A percentile compares a stretch with the other conserved stretches of the same genome.
Evolutionary conservation across 2,113 vertebrate species (phyloP).

Genomic region (Montifringilla adamsi): DNA sequence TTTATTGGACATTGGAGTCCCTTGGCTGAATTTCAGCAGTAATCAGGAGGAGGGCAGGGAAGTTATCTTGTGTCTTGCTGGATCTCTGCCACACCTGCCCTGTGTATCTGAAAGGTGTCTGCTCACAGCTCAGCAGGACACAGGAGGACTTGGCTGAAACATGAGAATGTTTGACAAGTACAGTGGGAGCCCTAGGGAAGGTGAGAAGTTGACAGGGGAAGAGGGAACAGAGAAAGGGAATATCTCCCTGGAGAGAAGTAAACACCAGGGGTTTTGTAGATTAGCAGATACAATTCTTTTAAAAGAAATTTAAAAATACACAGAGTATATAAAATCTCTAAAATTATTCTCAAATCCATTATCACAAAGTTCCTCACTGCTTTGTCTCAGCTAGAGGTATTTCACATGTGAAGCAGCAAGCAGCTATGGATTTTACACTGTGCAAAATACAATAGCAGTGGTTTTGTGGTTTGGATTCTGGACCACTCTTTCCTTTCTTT

Average conservation of each 20-base stretch:
- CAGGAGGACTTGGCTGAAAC: background rate
- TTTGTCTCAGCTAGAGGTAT: background rate
- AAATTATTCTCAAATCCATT: background rate
- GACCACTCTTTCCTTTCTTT: background rate
- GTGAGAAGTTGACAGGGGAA: background rate
- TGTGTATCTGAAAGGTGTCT: background rate
- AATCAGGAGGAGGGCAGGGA: background rate
- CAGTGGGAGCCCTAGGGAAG: background rate
- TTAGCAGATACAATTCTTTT: background rate
- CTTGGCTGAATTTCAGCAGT: background rate
- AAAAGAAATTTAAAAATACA: background rate
- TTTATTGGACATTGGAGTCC: background rate
- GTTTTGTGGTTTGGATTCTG: background rate
- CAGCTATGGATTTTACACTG: background rate
- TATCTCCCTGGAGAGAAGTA: background rate
- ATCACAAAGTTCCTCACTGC: background rate
- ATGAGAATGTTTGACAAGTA: background rate
- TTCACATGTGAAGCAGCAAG: background rate
- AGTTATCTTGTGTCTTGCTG: conserved; percentile 8
- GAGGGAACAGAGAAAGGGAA: background rate
- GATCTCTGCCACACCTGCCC: background rate
- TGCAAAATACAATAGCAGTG: background rate
- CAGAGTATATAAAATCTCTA: background rate
- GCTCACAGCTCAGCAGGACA: conserved; percentile 1
- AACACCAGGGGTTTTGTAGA: background rate